These are phyloP conservation scores for Cephus nigrinus DNA, from an alignment of 2,888 invertebrate genomes.

Conservation along the genomic window DNA sequence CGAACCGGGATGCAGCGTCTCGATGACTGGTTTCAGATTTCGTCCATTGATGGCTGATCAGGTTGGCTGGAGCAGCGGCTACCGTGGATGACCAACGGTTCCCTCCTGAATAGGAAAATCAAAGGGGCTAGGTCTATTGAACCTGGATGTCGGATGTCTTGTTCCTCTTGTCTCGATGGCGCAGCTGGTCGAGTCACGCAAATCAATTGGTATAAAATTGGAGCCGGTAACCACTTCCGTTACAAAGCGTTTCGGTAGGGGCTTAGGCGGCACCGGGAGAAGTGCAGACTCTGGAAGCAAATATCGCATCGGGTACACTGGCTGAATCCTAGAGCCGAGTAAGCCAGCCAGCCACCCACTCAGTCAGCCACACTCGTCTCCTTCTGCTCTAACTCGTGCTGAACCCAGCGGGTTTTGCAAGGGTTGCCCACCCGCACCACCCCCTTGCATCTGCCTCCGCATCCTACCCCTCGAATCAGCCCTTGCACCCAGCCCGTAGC, in stretches of 20 bases:
- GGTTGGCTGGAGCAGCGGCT: neutral
- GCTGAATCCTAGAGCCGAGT: neutral
- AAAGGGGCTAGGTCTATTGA: neutral
- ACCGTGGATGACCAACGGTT: neutral
- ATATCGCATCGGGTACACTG: neutral
- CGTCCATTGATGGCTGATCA: neutral
- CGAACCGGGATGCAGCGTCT: neutral
- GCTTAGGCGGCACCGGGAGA: neutral
- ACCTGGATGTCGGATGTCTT: neutral
- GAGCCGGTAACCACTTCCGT: neutral
- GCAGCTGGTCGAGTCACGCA: neutral
- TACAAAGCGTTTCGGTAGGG: neutral
- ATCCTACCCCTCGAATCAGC: neutral
- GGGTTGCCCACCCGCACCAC: neutral
- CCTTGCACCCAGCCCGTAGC: constrained; percentile 26
- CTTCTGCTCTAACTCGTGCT: neutral
- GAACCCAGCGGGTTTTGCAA: neutral
- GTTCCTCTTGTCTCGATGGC: neutral
- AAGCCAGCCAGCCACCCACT: neutral
- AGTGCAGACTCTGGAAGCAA: neutral
- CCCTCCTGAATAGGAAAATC: neutral
- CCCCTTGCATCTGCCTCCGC: neutral
- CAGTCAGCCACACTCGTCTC: neutral
- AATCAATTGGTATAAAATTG: neutral
- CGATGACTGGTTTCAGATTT: neutral